Evolutionary conservation across 2,113 vertebrate species (phyloP).

Genomic region (Fregata magnificens): DNA sequence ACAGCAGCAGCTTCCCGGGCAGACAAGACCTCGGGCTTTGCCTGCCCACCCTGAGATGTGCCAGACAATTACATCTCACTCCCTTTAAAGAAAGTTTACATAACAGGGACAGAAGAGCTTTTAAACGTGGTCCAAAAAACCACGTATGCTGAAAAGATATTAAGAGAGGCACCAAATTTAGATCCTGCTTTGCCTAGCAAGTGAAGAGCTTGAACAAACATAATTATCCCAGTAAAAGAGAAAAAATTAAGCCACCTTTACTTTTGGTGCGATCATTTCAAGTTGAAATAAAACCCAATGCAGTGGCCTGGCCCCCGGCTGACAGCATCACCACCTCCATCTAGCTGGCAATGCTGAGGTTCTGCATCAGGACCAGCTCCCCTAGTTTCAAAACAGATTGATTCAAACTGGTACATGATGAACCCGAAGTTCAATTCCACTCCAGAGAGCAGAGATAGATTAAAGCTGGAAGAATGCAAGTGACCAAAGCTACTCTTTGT

Average conservation of each 20-base stretch:
- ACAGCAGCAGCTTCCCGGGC: background rate
- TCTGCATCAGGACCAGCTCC: background rate
- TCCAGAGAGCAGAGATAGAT: no score
- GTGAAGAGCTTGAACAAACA: background rate
- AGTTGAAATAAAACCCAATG: background rate
- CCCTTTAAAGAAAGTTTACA: background rate
- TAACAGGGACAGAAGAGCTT: background rate
- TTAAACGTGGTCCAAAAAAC: background rate
- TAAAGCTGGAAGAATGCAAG: background rate
- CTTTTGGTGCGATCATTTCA: background rate
- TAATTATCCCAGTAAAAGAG: background rate
- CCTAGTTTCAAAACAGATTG: background rate
- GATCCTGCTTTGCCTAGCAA: background rate
- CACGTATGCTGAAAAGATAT: background rate
- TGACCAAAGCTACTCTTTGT: background rate
- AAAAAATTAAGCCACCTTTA: background rate
- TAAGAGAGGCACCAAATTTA: background rate
- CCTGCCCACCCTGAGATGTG: background rate
- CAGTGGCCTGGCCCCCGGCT: background rate
- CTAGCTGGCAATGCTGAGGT: fast-evolving
- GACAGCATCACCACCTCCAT: background rate
- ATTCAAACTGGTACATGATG: background rate
- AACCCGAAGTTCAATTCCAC: background rate
- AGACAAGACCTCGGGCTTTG: background rate
- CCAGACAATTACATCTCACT: background rate